These are phyloP conservation scores for Clostera curtula DNA, from an alignment of 2,888 invertebrate species.

Conservation along the genomic window DNA sequence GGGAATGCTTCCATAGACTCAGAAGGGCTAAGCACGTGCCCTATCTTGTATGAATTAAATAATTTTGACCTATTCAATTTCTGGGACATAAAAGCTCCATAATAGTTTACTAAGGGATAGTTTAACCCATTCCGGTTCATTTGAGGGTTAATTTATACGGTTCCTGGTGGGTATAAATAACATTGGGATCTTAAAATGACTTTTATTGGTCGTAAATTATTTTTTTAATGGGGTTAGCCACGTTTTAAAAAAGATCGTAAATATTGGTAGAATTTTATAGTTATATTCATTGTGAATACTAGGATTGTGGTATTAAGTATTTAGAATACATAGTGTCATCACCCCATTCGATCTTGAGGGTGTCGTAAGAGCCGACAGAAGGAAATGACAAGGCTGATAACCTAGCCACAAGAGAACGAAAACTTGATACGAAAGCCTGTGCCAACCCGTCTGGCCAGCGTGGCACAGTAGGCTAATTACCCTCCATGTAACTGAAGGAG, in stretches of 20 bases:
- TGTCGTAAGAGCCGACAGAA: no score
- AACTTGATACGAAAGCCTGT: no score
- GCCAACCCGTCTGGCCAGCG: no score
- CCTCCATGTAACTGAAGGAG: no score
- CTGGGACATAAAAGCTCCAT: constrained; percentile 33
- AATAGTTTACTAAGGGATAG: constrained; percentile 25
- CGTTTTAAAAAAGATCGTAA: constrained; percentile 20
- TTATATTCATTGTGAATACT: constrained; percentile 13
- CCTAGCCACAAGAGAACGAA: no score
- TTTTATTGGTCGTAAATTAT: constrained; percentile 48
- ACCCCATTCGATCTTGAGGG: no score
- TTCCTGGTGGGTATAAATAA: constrained; percentile 32
- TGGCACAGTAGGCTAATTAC: no score
- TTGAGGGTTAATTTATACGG: constrained; percentile 30
- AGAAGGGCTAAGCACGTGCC: constrained; percentile 26
- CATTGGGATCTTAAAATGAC: constrained; percentile 36
- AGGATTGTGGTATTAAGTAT: constrained; percentile 18
- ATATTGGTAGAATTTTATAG: constrained; percentile 16
- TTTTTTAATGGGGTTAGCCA: constrained; percentile 32
- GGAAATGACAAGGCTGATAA: no score
- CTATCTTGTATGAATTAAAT: constrained; percentile 23
- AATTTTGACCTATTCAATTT: constrained; percentile 34
- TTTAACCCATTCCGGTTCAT: constrained; percentile 20
- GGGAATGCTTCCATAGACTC: constrained; percentile 4
- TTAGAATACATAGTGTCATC: no score